phyloP scores from a whole-genome alignment of 2,113 vertebrate genomes.

The Melanerpes aurifrons region DNA sequence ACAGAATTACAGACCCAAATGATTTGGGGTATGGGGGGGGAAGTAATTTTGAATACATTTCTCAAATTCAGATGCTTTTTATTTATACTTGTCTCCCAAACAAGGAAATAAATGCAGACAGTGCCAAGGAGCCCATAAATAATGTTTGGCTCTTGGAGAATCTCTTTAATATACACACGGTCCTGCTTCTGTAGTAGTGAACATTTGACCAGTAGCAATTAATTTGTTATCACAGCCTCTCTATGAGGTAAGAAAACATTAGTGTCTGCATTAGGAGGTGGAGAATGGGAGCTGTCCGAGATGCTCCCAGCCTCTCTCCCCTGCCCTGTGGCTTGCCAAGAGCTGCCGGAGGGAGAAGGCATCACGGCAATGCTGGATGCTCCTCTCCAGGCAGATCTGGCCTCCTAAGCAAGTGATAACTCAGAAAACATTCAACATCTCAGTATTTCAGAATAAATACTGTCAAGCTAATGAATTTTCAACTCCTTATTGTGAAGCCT shows the following conservation, averaged over 20 bases:
- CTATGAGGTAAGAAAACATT: constrained; percentile 63
- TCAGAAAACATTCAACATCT: neutral
- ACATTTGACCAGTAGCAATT: constrained; percentile 61
- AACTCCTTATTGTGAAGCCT: neutral
- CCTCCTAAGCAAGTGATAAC: neutral
- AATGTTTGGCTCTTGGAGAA: constrained; percentile 3
- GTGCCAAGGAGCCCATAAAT: constrained; percentile 39
- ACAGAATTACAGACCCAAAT: neutral
- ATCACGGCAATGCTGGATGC: neutral
- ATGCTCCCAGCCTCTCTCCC: neutral
- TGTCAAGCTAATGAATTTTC: constrained; percentile 26
- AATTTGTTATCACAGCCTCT: constrained; percentile 64
- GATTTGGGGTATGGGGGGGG: neutral
- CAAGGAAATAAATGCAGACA: neutral
- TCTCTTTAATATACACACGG: constrained; percentile 30
- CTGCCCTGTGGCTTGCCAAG: neutral
- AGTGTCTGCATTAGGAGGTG: constrained; percentile 55
- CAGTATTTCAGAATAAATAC: neutral
- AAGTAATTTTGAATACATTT: neutral
- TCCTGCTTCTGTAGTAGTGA: constrained; percentile 36
- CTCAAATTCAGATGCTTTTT: neutral
- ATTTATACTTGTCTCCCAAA: neutral
- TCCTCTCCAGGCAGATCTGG: neutral
- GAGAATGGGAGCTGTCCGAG: neutral
- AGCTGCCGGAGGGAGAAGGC: neutral